These are phyloP conservation scores for Drymodes brunneopygia DNA, from an alignment of 2,113 vertebrate species.

Conservation along the genomic window DNA sequence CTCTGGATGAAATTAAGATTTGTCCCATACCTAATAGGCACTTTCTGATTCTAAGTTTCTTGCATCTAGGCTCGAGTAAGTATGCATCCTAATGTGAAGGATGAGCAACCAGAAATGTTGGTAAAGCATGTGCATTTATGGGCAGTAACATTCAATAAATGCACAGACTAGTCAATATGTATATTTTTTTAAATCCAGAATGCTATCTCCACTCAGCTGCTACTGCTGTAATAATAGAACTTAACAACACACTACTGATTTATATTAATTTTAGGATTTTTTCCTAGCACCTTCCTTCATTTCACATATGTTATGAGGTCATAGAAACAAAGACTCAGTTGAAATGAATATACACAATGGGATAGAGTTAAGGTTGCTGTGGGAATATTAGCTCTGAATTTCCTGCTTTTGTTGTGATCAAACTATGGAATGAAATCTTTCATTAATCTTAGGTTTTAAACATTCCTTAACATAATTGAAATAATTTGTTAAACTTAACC, in stretches of 20 bases:
- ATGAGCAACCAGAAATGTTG: not conserved
- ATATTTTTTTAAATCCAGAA: not conserved
- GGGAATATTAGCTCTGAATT: conserved; percentile 18
- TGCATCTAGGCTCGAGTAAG: not conserved
- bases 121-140: not conserved
- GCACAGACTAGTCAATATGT: not conserved
- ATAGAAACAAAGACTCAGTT: not conserved
- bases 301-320: conserved; percentile 21
- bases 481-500: not conserved
- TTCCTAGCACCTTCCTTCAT: conserved; percentile 18
- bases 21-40: not conserved
- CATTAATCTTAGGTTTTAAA: not conserved
- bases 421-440: not conserved
- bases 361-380: not conserved
- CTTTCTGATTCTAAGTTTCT: not conserved
- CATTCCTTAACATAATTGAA: not conserved
- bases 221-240: not conserved
- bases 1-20: not conserved
- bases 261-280: not conserved
- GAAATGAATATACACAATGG: conserved; percentile 32
- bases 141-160: not conserved
- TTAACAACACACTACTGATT: not conserved
- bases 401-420: conserved; percentile 23
- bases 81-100: not conserved
- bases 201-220: not conserved